Percentiles rank a stretch among this genome's conserved stretches.
Conservation (phyloP, 2,113 vertebrate genomes). For the Petromus typicus region DNA sequence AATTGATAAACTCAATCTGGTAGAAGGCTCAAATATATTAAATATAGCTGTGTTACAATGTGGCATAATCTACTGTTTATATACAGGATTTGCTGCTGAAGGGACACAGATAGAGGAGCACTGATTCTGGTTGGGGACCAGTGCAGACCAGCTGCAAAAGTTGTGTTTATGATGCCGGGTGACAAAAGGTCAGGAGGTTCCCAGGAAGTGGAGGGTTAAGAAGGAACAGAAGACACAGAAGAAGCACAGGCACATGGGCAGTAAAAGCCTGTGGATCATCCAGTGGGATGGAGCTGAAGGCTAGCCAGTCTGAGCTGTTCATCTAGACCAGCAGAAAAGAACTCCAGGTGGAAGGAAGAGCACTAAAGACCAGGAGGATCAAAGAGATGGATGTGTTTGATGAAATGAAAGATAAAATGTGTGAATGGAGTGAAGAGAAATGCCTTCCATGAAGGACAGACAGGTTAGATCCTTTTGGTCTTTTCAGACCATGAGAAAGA, state of each 20-base stretch:
- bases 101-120: background rate
- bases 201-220: background rate
- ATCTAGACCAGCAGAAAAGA: background rate
- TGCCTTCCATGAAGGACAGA: background rate
- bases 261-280: background rate
- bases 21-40: background rate
- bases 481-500: background rate
- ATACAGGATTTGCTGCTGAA: background rate
- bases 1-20: background rate
- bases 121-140: background rate
- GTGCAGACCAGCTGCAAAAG: background rate
- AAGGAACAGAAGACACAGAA: too few species aligned
- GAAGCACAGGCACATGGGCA: background rate
- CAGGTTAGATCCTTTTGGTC: background rate
- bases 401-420: background rate
- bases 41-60: background rate
- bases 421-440: background rate
- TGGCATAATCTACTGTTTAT: background rate
- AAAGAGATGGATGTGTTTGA: background rate
- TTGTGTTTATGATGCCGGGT: background rate
- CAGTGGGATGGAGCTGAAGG: background rate
- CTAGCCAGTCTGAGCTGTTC: background rate
- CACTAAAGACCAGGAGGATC: background rate
- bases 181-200: too few species aligned
- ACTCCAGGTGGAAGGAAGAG: background rate